These are phyloP conservation scores for Glandiceps talaboti DNA, from an alignment of 53 echinoderm and acorn worm species.

Conservation along the genomic window DNA sequence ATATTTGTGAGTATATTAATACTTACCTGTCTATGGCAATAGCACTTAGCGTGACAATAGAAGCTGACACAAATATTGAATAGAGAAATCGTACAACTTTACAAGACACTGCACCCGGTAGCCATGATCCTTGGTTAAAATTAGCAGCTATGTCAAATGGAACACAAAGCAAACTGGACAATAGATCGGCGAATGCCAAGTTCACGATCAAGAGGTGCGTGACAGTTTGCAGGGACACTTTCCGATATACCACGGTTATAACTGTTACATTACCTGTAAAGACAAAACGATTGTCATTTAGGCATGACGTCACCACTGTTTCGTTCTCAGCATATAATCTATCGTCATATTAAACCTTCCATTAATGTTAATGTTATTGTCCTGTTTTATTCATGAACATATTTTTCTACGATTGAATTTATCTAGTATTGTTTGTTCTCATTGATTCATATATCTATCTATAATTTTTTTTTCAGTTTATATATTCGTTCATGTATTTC, in stretches of 20 bases:
- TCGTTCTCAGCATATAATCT: too few species aligned
- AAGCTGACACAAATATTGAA: not conserved
- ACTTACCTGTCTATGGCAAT: not conserved
- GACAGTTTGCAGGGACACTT: not conserved
- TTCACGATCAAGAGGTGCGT: not conserved
- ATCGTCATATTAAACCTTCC: too few species aligned
- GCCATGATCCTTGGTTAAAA: not conserved
- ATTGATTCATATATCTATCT: too few species aligned
- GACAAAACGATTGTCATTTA: too few species aligned
- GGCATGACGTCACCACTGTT: too few species aligned
- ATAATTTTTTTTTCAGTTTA: too few species aligned
- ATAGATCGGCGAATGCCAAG: not conserved
- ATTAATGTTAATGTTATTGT: too few species aligned
- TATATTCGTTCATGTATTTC: too few species aligned
- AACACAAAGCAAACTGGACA: not conserved
- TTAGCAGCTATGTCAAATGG: not conserved
- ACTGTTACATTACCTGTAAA: not conserved
- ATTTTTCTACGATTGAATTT: too few species aligned
- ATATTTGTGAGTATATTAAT: not conserved
- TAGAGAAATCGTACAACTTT: not conserved
- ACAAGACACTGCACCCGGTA: not conserved
- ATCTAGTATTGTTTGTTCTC: too few species aligned
- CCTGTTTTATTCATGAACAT: too few species aligned
- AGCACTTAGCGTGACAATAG: not conserved
- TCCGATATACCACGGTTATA: not conserved